phyloP scores from a whole-genome alignment of 2,888 invertebrate genomes.

The Unio pictorum region DNA sequence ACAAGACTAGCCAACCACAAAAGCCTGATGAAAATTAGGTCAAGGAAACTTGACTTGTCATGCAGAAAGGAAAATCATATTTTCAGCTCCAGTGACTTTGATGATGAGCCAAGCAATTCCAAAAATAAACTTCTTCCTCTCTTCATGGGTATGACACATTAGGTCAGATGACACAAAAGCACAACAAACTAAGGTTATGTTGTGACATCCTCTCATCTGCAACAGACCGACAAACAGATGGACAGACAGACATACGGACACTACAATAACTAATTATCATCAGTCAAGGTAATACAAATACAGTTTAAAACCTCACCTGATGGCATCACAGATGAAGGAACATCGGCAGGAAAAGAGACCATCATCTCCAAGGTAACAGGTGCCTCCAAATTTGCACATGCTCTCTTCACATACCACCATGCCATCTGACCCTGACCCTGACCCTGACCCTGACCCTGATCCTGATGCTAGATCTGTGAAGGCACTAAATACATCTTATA shows the following conservation, averaged over 20 bases:
- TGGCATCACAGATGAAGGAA: constrained; percentile 82
- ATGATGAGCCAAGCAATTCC: no score
- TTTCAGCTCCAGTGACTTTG: no score
- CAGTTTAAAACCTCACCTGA: constrained; percentile 48
- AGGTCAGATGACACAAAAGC: not conserved
- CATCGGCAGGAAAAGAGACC: constrained; percentile 86
- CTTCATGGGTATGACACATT: not conserved
- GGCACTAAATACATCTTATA: no score
- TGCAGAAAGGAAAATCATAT: no score
- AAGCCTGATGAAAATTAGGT: no score
- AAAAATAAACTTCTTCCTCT: no score
- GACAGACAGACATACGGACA: not conserved
- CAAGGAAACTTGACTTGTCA: no score
- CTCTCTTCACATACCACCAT: constrained; percentile 66
- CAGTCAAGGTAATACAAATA: not conserved
- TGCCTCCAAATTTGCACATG: constrained; percentile 77
- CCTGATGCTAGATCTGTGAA: not conserved
- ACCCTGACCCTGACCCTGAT: constrained; percentile 11
- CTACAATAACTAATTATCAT: not conserved
- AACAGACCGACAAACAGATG: constrained; percentile 4
- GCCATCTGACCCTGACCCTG: constrained; percentile 38
- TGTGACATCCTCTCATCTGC: no score
- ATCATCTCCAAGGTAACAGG: constrained; percentile 81
- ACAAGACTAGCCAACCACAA: no score
- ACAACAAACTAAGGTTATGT: not conserved